Evolutionary conservation across 2,888 invertebrate genomes (phyloP), one percentile per base, ranked within the genome.

Genomic region (Pardosa pseudoannulata): DNA sequence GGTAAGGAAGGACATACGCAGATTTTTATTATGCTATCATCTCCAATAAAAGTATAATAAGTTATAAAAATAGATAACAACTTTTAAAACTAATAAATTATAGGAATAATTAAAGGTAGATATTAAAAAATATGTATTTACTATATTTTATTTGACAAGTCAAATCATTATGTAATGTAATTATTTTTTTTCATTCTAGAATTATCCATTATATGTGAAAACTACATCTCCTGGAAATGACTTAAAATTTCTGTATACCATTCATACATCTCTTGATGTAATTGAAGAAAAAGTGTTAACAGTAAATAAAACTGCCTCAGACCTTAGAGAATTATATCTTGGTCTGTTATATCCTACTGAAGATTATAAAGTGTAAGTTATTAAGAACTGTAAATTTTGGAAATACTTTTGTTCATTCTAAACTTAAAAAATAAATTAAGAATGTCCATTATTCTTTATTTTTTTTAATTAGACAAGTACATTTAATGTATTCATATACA

Each of bases 291-390:
- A 96, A 91, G 93, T 97, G 73, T 86, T 89, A 31, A 89, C 88
- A 67, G 89, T 87, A 41, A 89, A 87, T 72, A 90, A 89, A 73
- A 90, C 91, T 46, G 91, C 91, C 9, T 94, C 95, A 85, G 98
- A 98, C 91, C 93, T 95, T 46, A 93, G 97, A 88, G 98, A 98
- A 91, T 93, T 98, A 1, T 98, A 97, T 91, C 93, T 98, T 81
- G 98, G 98, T 31, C 93, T 97, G 88, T 93, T 98, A 7, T 97
- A 97, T 92, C 96, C 98, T 0, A 96, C 98, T 7, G 98, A 98
- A 93, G 97, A 97, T 89, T 97, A 97, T 92, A 98, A 97, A 94
- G 96, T 98, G 98, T 98, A 94, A 90, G 91, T 76, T 36, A 13
- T n/a, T n/a, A n/a, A n/a, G n/a, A n/a, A 79, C 41, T 72, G 50